Percentiles rank a stretch among this genome's conserved stretches.
Conservation (phyloP, 2,113 vertebrate genomes). For the Coturnix japonica region DNA sequence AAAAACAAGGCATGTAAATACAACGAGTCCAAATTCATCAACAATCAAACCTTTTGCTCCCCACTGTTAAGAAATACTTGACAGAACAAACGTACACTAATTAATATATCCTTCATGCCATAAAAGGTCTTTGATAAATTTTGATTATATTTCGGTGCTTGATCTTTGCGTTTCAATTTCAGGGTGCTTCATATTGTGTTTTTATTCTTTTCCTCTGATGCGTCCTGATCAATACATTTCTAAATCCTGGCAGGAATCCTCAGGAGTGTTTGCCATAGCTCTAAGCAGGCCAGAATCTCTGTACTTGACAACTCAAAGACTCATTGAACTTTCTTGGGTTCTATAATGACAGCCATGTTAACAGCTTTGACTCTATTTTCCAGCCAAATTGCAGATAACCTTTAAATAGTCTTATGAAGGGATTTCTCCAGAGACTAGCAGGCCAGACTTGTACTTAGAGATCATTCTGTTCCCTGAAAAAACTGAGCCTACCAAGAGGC, state of each 20-base stretch:
- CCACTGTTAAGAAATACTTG: not conserved
- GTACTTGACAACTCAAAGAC: slow-evolving; percentile 32
- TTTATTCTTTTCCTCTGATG: slow-evolving; percentile 48
- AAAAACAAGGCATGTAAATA: not conserved
- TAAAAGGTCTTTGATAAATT: slow-evolving; percentile 34
- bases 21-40: not conserved
- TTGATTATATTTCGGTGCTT: not conserved
- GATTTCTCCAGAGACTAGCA: slow-evolving; percentile 49
- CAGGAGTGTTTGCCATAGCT: slow-evolving; percentile 28
- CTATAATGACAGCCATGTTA: slow-evolving; percentile 20
- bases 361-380: slow-evolving; percentile 51
- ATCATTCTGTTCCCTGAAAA: slow-evolving; percentile 59
- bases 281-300: slow-evolving; percentile 33
- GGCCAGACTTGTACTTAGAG: slow-evolving; percentile 35
- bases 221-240: slow-evolving; percentile 52
- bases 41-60: slow-evolving; percentile 15
- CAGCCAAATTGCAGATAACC: slow-evolving; percentile 58
- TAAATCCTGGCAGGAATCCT: slow-evolving; percentile 49
- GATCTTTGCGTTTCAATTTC: not conserved
- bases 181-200: not conserved
- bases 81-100: slow-evolving; percentile 18
- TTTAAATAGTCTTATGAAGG: slow-evolving; percentile 48
- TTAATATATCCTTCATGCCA: not conserved
- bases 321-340: slow-evolving; percentile 29
- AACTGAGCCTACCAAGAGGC: slow-evolving; percentile 35